Conservation (phyloP, 1,140 invertebrate genomes). For the Sarcophaga peregrina region DNA sequence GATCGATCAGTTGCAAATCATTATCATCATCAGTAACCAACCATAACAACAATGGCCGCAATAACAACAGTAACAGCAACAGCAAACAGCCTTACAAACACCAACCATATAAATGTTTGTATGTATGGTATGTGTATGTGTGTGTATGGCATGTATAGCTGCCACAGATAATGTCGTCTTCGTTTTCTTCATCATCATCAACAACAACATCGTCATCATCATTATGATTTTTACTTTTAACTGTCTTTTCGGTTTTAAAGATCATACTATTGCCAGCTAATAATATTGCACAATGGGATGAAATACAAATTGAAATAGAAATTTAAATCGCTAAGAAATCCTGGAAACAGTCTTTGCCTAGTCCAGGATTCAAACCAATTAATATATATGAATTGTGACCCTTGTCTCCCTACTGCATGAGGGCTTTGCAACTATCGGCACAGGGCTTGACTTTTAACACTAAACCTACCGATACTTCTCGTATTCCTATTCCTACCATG, state of each 20-base stretch:
- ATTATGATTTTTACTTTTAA: conserved; percentile 12
- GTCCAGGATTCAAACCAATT: not conserved
- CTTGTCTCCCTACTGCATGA: no score
- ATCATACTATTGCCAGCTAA: not conserved
- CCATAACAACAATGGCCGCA: conserved; percentile 8
- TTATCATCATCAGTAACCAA: conserved; percentile 35
- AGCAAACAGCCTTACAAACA: not conserved
- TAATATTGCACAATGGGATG: not conserved
- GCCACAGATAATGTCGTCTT: not conserved
- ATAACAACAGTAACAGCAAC: not conserved
- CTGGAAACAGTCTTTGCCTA: no score
- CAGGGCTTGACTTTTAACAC: no score
- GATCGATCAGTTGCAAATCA: conserved; percentile 48
- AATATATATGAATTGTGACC: no score
- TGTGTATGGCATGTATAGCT: no score
- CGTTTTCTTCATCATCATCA: not conserved
- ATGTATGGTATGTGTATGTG: no score
- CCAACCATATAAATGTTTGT: no score
- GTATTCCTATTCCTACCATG: no score
- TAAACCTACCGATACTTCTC: no score
- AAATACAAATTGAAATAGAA: not conserved
- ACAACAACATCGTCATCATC: conserved; percentile 11
- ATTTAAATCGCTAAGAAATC: no score
- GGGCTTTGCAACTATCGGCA: no score
- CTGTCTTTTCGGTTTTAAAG: conserved; percentile 32